phyloP scores from a whole-genome alignment of 2,113 vertebrate genomes.

The Diglossa brunneiventris region DNA sequence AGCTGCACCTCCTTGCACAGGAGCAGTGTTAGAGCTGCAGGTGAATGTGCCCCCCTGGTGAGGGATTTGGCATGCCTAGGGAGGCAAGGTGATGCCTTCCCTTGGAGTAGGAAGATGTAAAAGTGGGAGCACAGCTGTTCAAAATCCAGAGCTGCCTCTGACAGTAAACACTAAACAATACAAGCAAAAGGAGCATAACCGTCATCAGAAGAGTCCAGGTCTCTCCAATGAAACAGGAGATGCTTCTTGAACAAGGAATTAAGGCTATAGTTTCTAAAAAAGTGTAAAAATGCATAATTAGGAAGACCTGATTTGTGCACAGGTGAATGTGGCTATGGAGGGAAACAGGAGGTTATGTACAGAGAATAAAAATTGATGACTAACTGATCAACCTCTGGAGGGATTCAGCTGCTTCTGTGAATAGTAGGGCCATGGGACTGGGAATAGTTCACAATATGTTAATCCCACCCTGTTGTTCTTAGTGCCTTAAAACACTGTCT shows the following conservation, averaged over 20 bases:
- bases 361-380: not conserved
- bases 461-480: not conserved
- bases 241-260: not conserved
- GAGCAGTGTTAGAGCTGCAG: fast-evolving
- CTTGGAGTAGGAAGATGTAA: not conserved
- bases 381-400: not conserved
- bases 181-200: not conserved
- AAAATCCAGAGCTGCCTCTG: not conserved
- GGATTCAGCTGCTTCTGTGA: not conserved
- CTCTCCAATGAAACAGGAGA: not conserved
- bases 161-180: not conserved
- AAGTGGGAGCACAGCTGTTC: not conserved
- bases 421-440: not conserved
- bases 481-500: not conserved
- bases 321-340: not conserved
- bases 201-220: not conserved
- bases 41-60: fast-evolving
- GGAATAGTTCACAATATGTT: not conserved
- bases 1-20: fast-evolving
- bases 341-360: not conserved
- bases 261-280: not conserved
- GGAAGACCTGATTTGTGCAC: not conserved
- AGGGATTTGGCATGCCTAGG: not conserved
- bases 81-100: not conserved
- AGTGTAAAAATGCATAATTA: too few species aligned